Base-by-base conservation (phyloP, 2,113 vertebrate genomes). In the Periophthalmodon schlosseri region DNA sequence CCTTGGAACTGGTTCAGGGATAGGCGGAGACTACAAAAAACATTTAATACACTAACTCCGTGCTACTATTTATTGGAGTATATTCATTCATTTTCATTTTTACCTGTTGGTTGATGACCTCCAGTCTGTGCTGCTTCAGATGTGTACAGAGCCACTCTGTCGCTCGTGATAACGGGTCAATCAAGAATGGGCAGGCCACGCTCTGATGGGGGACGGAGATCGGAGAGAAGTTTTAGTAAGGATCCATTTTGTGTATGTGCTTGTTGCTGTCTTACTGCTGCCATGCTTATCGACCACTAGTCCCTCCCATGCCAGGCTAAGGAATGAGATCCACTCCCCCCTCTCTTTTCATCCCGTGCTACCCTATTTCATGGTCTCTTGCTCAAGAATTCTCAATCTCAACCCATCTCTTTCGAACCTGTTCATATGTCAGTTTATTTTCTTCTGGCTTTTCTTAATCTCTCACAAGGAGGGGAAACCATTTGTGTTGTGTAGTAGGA, bases 71-170 rank as follows among this genome's bases (percentile, higher is more conserved):
- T 52, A 52, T 56, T 56, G 52, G 7, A 2, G 52, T 20, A 56
- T 56, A 0, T 18, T 18, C 4, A 10, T 15, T 13, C 9, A 21
- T 57, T 13, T 12, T 23, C 57, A 28, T 58, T 61, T 46, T 73
- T 39, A 98, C 97, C 95, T 99, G 97, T 75, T 99, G 97, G 84
- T 95, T 99, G 86, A 98, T 95, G 70, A 99, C 94, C 89, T 99
- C 98, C 74, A 98, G 90, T 69, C 89, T 94, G 52, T 96, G 93
- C 24, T 96, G 93, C 84, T 95, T 96, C 70, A 99, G 94, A 91
- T 99, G 97, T 50, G 93, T 94, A 79, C 96, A 93, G 64, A 99
- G 77, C 97, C 98, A 99, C 77, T 98, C 95, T 39, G 97, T 99
- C 66, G 96, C 98, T 68, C 94, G 94, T 49, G 96, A 99, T 52